Percentiles rank a stretch among this genome's conserved stretches.
Evolutionary conservation across 2,113 vertebrate species (phyloP).

Genomic region (Corynorhinus townsendii): DNA sequence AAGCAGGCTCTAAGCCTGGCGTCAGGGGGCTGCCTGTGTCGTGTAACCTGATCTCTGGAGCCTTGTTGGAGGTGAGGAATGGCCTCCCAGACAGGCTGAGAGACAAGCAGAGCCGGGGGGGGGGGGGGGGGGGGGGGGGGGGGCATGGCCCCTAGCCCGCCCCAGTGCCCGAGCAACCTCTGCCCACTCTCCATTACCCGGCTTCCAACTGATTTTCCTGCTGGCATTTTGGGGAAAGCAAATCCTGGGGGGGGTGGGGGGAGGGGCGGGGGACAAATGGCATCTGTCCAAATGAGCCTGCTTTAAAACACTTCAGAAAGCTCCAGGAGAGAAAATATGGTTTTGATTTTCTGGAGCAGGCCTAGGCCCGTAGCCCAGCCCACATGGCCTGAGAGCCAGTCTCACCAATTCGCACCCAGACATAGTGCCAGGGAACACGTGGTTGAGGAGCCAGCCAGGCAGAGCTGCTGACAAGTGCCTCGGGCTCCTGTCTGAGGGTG

Average conservation of each 20-base stretch:
- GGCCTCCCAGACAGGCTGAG: background rate
- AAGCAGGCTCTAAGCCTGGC: background rate
- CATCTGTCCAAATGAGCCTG: slow-evolving; percentile 11
- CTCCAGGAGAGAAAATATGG: slow-evolving; percentile 27
- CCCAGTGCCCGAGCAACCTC: accelerated
- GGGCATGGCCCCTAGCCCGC: accelerated
- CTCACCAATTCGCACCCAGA: background rate
- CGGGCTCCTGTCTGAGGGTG: background rate
- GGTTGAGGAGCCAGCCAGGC: background rate
- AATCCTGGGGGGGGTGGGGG: background rate
- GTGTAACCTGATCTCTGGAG: background rate
- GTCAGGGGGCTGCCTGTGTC: background rate
- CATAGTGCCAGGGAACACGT: accelerated
- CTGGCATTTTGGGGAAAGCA: background rate
- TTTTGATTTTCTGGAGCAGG: slow-evolving; percentile 42
- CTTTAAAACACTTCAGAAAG: background rate
- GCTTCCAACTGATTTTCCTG: background rate
- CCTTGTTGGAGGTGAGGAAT: background rate
- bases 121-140: too few relatives aligned
- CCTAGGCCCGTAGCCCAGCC: background rate
- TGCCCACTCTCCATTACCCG: background rate
- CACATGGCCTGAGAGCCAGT: background rate
- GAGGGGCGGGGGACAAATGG: background rate
- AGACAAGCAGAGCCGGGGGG: background rate
- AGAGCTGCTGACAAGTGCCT: background rate